Evolutionary conservation across 2,888 invertebrate species (phyloP).

Genomic region (Tromatobia lineatoria): DNA sequence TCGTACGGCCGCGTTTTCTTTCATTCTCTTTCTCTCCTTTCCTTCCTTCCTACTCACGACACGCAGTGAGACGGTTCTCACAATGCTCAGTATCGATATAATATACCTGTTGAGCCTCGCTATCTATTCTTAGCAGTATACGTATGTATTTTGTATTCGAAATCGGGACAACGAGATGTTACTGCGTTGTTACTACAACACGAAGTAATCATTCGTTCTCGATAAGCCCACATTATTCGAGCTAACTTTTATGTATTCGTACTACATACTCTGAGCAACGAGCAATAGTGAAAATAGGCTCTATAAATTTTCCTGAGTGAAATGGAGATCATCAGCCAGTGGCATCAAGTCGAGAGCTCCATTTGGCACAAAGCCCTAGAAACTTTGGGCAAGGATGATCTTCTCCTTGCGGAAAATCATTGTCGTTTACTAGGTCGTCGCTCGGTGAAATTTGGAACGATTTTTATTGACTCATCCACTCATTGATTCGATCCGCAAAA

Average conservation of each 20-base stretch:
- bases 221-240: slow-evolving; percentile 31
- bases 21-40: slow-evolving; percentile 20
- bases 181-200: not conserved
- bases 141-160: not conserved
- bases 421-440: not conserved
- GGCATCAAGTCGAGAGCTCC: not conserved
- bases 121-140: not conserved
- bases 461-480: too few relatives aligned
- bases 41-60: slow-evolving; percentile 9
- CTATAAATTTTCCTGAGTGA: slow-evolving; percentile 17
- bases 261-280: not conserved
- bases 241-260: slow-evolving; percentile 27
- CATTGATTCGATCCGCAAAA: too few relatives aligned
- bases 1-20: slow-evolving; percentile 40
- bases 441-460: too few relatives aligned
- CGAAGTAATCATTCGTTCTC: not conserved
- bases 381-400: not conserved
- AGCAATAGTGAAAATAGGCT: not conserved
- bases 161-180: slow-evolving; percentile 34
- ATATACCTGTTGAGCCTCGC: not conserved
- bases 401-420: not conserved
- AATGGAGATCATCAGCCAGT: slow-evolving; percentile 15
- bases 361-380: slow-evolving; percentile 29
- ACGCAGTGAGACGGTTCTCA: not conserved
- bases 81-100: slow-evolving; percentile 6